A percentile compares a stretch with the other conserved stretches of the same genome.
phyloP scores from a whole-genome alignment of 1,140 invertebrate genomes.

The Papilio xuthus region DNA sequence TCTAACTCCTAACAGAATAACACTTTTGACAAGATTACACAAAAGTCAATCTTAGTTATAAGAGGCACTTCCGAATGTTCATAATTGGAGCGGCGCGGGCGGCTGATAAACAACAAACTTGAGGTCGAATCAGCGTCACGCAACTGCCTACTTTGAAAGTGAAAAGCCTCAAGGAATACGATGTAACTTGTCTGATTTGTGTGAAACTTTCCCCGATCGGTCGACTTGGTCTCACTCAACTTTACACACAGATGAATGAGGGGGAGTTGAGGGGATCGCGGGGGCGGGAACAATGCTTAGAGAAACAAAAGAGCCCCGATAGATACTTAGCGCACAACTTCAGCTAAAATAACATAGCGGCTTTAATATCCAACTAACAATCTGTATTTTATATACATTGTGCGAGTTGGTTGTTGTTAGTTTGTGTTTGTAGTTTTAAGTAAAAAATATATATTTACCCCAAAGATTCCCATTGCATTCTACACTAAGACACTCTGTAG shows the following conservation, averaged over 20 bases:
- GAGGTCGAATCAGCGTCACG: slow-evolving; percentile 67
- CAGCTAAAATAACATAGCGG: slow-evolving; percentile 48
- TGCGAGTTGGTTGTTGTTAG: background rate
- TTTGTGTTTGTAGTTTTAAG: background rate
- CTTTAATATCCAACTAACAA: slow-evolving; percentile 15
- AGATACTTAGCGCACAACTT: slow-evolving; percentile 51
- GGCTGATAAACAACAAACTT: slow-evolving; percentile 68
- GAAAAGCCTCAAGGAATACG: slow-evolving; percentile 67
- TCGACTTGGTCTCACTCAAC: slow-evolving; percentile 60
- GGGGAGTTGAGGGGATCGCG: slow-evolving; percentile 40
- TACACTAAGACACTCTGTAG: too few relatives aligned
- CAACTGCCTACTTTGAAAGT: slow-evolving; percentile 61
- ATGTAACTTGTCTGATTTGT: slow-evolving; percentile 71
- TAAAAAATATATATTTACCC: background rate
- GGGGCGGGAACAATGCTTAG: slow-evolving; percentile 57
- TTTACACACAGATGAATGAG: slow-evolving; percentile 58
- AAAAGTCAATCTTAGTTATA: slow-evolving; percentile 13
- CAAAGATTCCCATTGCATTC: background rate
- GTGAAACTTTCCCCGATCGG: slow-evolving; percentile 66
- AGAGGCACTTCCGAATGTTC: slow-evolving; percentile 42
- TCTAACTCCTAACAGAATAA: background rate
- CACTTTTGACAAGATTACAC: background rate
- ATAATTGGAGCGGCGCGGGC: slow-evolving; percentile 63
- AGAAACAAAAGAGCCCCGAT: slow-evolving; percentile 65
- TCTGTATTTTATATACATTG: slow-evolving; percentile 2